Conservation (phyloP, 2,113 vertebrate species). For the Ciconia maguari region DNA sequence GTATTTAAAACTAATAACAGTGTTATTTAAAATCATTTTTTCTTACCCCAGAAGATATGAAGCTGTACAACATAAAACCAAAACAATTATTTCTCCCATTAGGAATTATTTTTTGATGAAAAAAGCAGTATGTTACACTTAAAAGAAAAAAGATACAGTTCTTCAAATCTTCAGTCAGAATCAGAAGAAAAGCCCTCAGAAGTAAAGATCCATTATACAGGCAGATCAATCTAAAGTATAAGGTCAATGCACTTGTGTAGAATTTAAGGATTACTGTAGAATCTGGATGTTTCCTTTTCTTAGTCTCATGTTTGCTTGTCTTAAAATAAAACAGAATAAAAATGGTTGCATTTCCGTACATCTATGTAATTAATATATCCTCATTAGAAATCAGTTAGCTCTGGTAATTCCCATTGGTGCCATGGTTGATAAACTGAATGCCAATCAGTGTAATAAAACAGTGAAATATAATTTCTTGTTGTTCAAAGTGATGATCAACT, state of each 20-base stretch:
- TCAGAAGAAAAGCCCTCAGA: not conserved
- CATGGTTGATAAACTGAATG: slow-evolving; percentile 54
- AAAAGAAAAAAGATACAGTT: not conserved
- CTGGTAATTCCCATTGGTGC: slow-evolving; percentile 59
- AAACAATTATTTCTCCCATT: slow-evolving; percentile 22
- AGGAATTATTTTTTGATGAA: not conserved
- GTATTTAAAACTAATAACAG: slow-evolving; percentile 8
- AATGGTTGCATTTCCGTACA: slow-evolving; percentile 50
- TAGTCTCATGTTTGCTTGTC: not conserved
- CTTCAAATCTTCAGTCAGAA: slow-evolving; percentile 17
- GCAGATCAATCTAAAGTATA: not conserved
- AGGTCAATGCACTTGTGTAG: not conserved
- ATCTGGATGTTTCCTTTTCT: not conserved
- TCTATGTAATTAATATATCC: slow-evolving; percentile 64
- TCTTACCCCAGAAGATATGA: not conserved
- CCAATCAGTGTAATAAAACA: slow-evolving; percentile 59
- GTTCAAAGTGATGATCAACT: slow-evolving; percentile 69
- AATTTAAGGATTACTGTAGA: not conserved
- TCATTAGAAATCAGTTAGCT: slow-evolving; percentile 71
- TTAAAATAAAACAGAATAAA: slow-evolving; percentile 54
- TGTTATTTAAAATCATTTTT: not conserved
- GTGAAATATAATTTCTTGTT: slow-evolving; percentile 72
- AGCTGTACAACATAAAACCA: not conserved
- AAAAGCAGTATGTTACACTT: not conserved
- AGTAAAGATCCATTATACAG: not conserved